phyloP scores from a whole-genome alignment of 2,888 invertebrate species.

The Campoplex nolae region DNA sequence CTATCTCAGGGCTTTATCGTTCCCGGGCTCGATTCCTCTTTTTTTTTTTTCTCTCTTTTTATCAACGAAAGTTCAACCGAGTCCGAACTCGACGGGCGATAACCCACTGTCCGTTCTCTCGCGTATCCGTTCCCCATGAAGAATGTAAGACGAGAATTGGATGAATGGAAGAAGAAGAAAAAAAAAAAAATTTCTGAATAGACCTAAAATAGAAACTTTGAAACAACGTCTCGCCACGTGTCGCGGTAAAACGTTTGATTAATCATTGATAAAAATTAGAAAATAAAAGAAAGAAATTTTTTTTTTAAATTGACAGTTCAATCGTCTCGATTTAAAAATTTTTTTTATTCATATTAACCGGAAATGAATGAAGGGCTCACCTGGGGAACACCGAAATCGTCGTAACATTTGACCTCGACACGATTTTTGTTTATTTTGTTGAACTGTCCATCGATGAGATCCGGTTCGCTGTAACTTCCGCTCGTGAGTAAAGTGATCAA shows the following conservation, averaged over 20 bases:
- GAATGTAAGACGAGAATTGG: constrained; percentile 19
- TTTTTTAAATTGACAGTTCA: too few relatives aligned
- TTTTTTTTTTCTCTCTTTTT: constrained; percentile 60
- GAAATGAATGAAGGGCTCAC: constrained; percentile 70
- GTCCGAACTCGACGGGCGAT: constrained; percentile 75
- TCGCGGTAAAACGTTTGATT: neutral
- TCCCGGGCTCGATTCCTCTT: constrained; percentile 9
- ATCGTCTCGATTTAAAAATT: neutral
- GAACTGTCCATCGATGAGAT: constrained; percentile 78
- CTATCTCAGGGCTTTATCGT: constrained; percentile 50
- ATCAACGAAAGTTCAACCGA: constrained; percentile 77
- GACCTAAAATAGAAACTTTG: constrained; percentile 42
- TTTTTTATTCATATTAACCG: neutral
- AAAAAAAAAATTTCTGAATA: neutral
- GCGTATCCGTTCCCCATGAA: constrained; percentile 32
- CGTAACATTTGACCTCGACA: constrained; percentile 82
- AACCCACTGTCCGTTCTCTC: constrained; percentile 75
- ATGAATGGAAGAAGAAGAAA: neutral
- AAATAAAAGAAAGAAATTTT: neutral
- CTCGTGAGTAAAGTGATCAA: constrained; percentile 41
- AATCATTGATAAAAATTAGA: neutral
- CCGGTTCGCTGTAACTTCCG: constrained; percentile 77
- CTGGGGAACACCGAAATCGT: constrained; percentile 79
- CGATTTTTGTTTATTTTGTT: constrained; percentile 75
- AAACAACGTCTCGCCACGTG: constrained; percentile 18